Base-by-base conservation (phyloP, 2,888 invertebrate species). In the Alentia gelatinosa region DNA sequence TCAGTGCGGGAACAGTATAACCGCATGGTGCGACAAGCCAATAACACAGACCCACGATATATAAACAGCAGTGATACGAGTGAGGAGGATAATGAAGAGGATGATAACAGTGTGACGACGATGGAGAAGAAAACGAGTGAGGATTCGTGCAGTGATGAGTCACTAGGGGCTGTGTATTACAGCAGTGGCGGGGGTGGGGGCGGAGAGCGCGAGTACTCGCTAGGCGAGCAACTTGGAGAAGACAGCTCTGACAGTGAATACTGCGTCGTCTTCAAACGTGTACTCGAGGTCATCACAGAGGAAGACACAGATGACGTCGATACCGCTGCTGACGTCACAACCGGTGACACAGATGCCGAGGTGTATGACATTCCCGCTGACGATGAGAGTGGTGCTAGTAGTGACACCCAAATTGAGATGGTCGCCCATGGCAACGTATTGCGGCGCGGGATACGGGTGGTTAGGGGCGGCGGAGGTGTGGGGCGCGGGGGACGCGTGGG, bases 241-340 rank as follows among this genome's bases (percentile, higher is more conserved):
- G 50, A 83, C 86, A 90, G 90, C 68, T 90, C 90, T 3, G 90
- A 90, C 50, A 86, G 84, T 37, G 90, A 90, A 39, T 84, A 90
- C 40, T 47, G 86, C 40, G 63, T 86, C 30, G 19, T 90, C 26
- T 90, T 90, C 40, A 84, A 50, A 26, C 26, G 86, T 7, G 50
- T 74, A 3, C 42, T 90, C 26, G 90, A 86, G 40, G 84, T 47
- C 37, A 90, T 90, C 26, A 86, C 90, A 35, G 90, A 90, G 68
- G 90, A 90, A n/a, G 90, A 90, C 19, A 86, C 84, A 3, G 90
- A 84, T 39, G 84, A 90, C 30, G 0, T 90, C 12, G 56, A 50
- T 23, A 50, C 19, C 37, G 40, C 37, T 12, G 74, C 7, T 40
- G 83, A 4, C n/a, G 15, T 39, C 1, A 50, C 47, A 26, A 26